Evolutionary conservation across 2,113 vertebrate species (phyloP), one percentile per base, ranked within the genome.

Genomic region (Crypturellus undulatus): DNA sequence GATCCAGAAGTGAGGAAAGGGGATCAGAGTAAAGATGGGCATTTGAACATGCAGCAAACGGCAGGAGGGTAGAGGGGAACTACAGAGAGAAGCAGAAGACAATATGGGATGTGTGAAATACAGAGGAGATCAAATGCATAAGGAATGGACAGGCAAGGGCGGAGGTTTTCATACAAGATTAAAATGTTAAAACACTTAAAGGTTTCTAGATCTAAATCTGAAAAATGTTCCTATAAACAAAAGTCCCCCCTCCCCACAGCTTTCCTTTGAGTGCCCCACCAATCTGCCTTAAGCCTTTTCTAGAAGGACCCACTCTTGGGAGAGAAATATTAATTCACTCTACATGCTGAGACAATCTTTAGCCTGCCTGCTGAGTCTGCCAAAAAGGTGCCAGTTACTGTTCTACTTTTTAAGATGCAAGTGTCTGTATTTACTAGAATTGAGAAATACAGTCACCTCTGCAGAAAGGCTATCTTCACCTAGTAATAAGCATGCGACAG

Each of bases 311-410:
- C 65, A 4, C 83, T 95, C 58, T 88, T 18, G 10, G 73, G 79
- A 96, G 85, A 90, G 85, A 92, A 88, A 86, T 85, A 89, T 69
- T 93, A 92, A 88, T 94, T 93, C 85, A 38, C 75, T 84, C 65
- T 95, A 26, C 93, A 86, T 90, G 93, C 95, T 71, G 85, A 97
- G 94, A 78, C 96, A 96, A 51, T 95, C 92, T 97, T 95, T 96
- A 92, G 88, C 92, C 94, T 96, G 95, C 93, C 93, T 96, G 90
- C 90, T 52, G 79, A 88, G 88, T 58, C 93, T 96, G 95, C 93
- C 93, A 95, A 62, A 90, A 93, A 95, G 71, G 88, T 94, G 93
- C 92, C 93, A 96, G 91, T 94, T 90, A 79, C 54, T 92, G 81
- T 79, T 89, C 69, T 90, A 43, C 76, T 86, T 91, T 68, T 95